A percentile compares a stretch with the other conserved stretches of the same genome.
phyloP scores from a whole-genome alignment of 2,797 vertebrate species.

The Phataginus tricuspis region DNA sequence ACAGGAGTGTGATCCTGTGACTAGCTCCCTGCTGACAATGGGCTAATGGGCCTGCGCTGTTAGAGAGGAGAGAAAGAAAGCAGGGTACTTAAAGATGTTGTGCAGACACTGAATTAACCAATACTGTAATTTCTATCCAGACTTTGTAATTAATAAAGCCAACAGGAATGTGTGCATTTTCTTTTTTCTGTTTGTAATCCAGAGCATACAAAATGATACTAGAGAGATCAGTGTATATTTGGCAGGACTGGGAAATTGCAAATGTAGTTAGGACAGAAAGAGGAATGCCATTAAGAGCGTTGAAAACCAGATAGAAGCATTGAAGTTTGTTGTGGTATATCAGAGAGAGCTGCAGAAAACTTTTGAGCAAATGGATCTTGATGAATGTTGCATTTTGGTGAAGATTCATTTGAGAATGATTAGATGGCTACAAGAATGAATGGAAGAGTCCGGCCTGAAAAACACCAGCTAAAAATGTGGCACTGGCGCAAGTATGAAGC shows the following conservation, averaged over 20 bases:
- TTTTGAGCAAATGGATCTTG: background rate
- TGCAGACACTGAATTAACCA: slow-evolving; percentile 1
- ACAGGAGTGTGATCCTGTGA: background rate
- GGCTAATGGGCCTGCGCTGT: background rate
- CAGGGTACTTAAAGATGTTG: background rate
- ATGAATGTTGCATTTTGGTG: background rate
- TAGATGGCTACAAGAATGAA: slow-evolving; percentile 16
- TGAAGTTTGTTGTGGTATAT: background rate
- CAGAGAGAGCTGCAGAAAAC: background rate
- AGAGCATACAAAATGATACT: background rate
- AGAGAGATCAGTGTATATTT: slow-evolving; percentile 3
- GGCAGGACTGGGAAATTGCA: background rate
- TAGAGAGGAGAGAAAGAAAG: slow-evolving; percentile 1
- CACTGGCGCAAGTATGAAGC: background rate
- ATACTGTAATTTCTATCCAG: background rate
- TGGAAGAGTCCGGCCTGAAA: background rate
- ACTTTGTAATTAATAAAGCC: slow-evolving; percentile 16
- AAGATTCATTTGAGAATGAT: background rate
- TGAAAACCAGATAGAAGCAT: background rate
- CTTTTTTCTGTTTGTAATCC: background rate
- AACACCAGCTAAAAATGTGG: background rate
- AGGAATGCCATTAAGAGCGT: background rate
- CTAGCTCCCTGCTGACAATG: background rate
- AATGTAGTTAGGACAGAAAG: background rate
- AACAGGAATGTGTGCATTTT: slow-evolving; percentile 2